Conservation (phyloP, 2,113 vertebrate genomes). For the Eptesicus fuscus region DNA sequence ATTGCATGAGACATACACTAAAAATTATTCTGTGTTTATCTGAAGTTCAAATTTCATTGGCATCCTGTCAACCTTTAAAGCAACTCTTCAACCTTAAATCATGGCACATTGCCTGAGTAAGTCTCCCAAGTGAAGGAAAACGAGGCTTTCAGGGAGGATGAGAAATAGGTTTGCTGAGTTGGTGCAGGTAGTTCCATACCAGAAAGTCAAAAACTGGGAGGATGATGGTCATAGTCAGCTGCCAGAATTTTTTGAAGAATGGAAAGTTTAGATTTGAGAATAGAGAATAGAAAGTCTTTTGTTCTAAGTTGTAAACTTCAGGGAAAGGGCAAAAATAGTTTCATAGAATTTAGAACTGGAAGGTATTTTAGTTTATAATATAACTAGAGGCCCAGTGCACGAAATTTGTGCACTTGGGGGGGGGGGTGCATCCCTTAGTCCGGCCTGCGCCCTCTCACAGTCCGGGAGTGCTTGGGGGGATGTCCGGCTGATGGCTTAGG, state of each 20-base stretch:
- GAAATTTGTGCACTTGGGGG: too few species aligned
- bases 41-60: conserved; percentile 27
- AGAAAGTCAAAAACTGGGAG: not conserved
- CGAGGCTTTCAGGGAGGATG: not conserved
- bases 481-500: too few species aligned
- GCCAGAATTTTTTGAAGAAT: not conserved
- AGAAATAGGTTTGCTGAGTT: not conserved
- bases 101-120: not conserved
- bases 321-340: not conserved
- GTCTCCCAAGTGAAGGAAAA: not conserved
- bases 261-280: not conserved
- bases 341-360: not conserved
- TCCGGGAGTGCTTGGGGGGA: too few species aligned
- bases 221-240: not conserved
- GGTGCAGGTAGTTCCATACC: not conserved
- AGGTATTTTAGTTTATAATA: not conserved
- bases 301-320: not conserved
- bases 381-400: too few species aligned
- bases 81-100: not conserved
- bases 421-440: too few species aligned
- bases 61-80: not conserved
- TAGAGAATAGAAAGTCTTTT: not conserved
- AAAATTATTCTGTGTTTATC: conserved; percentile 4
- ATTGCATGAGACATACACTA: not conserved
- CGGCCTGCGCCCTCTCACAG: too few species aligned